phyloP scores from a whole-genome alignment of 2,888 invertebrate genomes.

The Abscondita cerata region DNA sequence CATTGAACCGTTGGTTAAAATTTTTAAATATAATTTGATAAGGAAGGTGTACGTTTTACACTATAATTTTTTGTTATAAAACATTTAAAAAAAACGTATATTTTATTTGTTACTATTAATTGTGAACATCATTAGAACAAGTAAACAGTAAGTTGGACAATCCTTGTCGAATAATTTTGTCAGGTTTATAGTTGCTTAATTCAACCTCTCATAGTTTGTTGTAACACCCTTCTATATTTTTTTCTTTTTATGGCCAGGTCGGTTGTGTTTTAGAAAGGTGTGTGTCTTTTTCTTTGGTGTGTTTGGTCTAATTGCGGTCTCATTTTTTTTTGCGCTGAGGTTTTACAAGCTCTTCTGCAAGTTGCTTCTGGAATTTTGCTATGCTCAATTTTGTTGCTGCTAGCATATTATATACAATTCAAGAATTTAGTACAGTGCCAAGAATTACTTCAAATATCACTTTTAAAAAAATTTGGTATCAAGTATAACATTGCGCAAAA shows the following conservation, averaged over 20 bases:
- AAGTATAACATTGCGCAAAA: no score
- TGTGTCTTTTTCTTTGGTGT: conserved; percentile 15
- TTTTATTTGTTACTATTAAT: no score
- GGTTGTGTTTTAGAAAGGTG: conserved; percentile 24
- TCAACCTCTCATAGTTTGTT: conserved; percentile 13
- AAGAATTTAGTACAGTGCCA: conserved; percentile 17
- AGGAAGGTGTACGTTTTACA: no score
- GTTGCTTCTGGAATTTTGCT: conserved; percentile 20
- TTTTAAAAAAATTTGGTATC: conserved; percentile 2
- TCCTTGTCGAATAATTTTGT: conserved; percentile 22
- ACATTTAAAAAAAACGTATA: no score
- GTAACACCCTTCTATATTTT: conserved; percentile 29
- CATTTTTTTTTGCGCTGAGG: neutral
- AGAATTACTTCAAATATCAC: conserved; percentile 29
- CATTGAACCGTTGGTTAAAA: no score
- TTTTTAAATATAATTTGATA: no score
- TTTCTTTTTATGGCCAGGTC: conserved; percentile 23
- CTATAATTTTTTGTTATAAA: no score
- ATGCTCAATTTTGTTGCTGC: conserved; percentile 16
- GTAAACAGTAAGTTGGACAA: conserved; percentile 18
- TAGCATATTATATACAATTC: conserved; percentile 12
- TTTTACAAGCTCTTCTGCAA: conserved; percentile 11
- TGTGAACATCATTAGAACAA: conserved; percentile 24
- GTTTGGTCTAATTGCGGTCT: neutral
- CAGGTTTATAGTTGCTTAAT: conserved; percentile 13